Evolutionary conservation across 2,888 invertebrate species (phyloP).

Genomic region (Diploptera punctata): DNA sequence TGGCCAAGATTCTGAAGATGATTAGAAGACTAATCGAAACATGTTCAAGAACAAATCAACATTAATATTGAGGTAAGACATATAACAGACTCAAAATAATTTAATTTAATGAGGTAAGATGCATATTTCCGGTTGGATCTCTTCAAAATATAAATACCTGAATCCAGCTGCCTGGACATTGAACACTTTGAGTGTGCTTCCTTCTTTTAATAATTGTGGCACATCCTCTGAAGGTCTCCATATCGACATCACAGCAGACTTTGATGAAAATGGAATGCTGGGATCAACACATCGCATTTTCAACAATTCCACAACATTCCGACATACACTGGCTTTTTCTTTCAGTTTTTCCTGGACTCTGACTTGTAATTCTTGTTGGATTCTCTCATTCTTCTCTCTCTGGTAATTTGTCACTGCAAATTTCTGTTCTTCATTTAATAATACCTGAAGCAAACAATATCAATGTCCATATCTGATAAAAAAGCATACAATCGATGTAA

Average conservation of each 20-base stretch:
- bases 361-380: constrained; percentile 48
- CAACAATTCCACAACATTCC: constrained; percentile 55
- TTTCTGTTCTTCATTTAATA: constrained; percentile 43
- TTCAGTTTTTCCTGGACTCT: constrained; percentile 49
- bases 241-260: constrained; percentile 62
- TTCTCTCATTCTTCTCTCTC: constrained; percentile 45
- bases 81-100: too few species aligned
- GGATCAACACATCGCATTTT: constrained; percentile 47
- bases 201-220: constrained; percentile 66
- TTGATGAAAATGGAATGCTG: not conserved
- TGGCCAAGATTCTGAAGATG: too few species aligned
- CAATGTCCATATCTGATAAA: too few species aligned
- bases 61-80: too few species aligned
- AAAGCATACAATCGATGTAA: too few species aligned
- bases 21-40: too few species aligned
- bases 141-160: too few species aligned
- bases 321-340: constrained; percentile 46
- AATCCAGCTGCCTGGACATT: constrained; percentile 62
- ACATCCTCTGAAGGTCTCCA: constrained; percentile 74
- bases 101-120: too few species aligned
- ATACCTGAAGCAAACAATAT: constrained; percentile 35
- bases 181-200: constrained; percentile 63
- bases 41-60: too few species aligned
- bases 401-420: constrained; percentile 40
- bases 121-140: too few species aligned